phyloP scores from a whole-genome alignment of 92 coral and sea anemone species.

The Paragorgia papillata region DNA sequence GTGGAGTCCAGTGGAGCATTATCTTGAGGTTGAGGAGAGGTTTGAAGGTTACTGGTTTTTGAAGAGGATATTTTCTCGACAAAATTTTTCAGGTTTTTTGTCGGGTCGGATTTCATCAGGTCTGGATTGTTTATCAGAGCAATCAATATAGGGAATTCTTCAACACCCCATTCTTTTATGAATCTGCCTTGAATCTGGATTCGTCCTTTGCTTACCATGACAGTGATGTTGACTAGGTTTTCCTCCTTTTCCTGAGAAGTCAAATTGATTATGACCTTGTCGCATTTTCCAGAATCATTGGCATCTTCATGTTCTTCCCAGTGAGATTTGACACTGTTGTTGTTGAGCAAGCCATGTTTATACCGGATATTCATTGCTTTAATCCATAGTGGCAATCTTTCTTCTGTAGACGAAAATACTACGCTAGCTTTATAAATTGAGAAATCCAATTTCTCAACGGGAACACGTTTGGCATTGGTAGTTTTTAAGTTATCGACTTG shows the following conservation, averaged over 20 bases:
- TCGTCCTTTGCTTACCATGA: not conserved
- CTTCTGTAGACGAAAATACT: not conserved
- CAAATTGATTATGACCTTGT: not conserved
- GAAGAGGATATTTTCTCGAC: not conserved
- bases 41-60: slow-evolving; percentile 9
- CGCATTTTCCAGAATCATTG: not conserved
- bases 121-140: not conserved
- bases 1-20: not conserved
- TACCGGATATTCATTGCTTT: not conserved
- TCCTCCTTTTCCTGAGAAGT: not conserved
- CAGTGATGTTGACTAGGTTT: not conserved
- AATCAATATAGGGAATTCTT: not conserved
- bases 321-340: not conserved
- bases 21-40: not conserved
- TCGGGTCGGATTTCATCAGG: not conserved
- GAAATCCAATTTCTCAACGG: slow-evolving; percentile 1
- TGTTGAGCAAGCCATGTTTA: not conserved
- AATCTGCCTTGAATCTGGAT: slow-evolving; percentile 1
- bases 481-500: not conserved
- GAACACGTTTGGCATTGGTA: not conserved
- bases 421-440: slow-evolving; percentile 1
- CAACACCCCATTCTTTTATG: slow-evolving; percentile 4
- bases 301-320: slow-evolving; percentile 11
- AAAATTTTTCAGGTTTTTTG: not conserved
- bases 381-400: slow-evolving; percentile 19